Evolutionary conservation across 2,888 invertebrate species (phyloP).

Genomic region (Hesperia comma): DNA sequence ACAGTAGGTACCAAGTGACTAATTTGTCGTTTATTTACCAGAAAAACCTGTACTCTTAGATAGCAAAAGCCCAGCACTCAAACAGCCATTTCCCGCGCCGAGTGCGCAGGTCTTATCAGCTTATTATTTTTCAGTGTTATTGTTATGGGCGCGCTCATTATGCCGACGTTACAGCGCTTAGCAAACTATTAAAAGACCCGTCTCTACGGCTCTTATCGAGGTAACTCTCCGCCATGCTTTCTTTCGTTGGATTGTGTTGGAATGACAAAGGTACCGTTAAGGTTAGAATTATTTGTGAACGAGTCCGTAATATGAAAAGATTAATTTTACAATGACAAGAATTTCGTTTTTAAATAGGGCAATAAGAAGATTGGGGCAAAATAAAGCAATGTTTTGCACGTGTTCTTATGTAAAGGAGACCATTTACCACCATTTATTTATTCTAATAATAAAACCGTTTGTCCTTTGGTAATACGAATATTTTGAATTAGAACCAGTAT

Average conservation of each 20-base stretch:
- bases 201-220: conserved; percentile 70
- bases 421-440: too few species aligned
- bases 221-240: conserved; percentile 56
- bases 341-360: background rate
- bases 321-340: background rate
- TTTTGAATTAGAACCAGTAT: too few species aligned
- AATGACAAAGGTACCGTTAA: conserved; percentile 4
- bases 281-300: background rate
- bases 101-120: conserved; percentile 47
- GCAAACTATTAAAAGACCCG: conserved; percentile 78
- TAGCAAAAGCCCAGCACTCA: background rate
- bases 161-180: conserved; percentile 70
- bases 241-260: conserved; percentile 16
- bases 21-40: too few species aligned
- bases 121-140: conserved; percentile 81
- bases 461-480: too few species aligned
- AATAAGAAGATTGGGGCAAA: background rate
- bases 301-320: background rate
- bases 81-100: conserved; percentile 4
- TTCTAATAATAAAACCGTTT: too few species aligned
- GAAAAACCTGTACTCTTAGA: background rate
- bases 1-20: too few species aligned
- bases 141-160: conserved; percentile 74
- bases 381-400: too few species aligned
- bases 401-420: too few species aligned